Percentiles rank a stretch among this genome's conserved stretches.
These are phyloP conservation scores for Heliocidaris erythrogramma DNA, from an alignment of 35 echinoderm and acorn worm species.

Conservation along the genomic window DNA sequence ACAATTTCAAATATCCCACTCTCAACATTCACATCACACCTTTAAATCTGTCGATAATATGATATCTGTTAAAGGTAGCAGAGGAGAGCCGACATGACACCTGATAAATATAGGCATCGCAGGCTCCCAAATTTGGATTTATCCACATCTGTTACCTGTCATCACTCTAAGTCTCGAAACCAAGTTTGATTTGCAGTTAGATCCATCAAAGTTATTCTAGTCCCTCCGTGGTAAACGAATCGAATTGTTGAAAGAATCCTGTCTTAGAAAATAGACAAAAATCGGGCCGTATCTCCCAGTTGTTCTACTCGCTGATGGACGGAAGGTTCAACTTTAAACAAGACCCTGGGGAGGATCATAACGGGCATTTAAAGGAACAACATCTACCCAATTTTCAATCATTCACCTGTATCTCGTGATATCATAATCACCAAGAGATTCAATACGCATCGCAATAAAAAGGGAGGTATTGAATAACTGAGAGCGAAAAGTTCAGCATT, in stretches of 20 bases:
- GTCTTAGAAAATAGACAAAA: neutral
- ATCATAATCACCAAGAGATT: no score
- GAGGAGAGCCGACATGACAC: neutral
- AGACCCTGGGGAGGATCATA: neutral
- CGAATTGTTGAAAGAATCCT: neutral
- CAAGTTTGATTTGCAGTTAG: conserved; percentile 11
- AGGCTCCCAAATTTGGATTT: neutral
- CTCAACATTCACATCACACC: neutral
- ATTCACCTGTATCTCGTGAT: no score
- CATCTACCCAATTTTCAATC: neutral
- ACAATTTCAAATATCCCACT: neutral
- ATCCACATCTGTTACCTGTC: neutral
- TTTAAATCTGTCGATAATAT: neutral
- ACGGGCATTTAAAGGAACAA: neutral
- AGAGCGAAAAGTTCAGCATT: no score
- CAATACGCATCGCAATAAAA: no score
- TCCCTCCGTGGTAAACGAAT: neutral
- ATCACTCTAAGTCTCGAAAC: neutral
- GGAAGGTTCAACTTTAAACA: neutral
- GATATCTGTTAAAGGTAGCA: neutral
- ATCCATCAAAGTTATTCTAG: conserved; percentile 12
- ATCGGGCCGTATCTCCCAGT: neutral
- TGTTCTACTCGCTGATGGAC: neutral
- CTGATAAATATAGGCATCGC: neutral
- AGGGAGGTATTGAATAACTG: no score